These are phyloP conservation scores for Lycaena phlaeas DNA, from an alignment of 2,888 invertebrate species.

Conservation along the genomic window DNA sequence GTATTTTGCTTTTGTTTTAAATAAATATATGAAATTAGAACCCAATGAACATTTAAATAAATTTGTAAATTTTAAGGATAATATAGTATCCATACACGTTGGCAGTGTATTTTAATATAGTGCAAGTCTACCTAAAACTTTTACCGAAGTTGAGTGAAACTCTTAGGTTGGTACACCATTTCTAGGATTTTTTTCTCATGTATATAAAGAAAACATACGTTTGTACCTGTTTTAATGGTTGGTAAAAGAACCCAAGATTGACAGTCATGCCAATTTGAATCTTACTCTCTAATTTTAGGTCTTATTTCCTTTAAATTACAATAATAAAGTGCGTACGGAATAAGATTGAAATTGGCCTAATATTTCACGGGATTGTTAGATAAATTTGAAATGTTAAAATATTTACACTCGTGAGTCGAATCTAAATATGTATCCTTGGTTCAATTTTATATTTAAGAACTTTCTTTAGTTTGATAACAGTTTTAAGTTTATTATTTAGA, in stretches of 20 bases:
- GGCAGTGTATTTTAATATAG: neutral
- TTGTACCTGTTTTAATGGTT: conserved; percentile 57
- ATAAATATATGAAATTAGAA: neutral
- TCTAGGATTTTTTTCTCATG: conserved; percentile 31
- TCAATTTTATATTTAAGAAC: conserved; percentile 2
- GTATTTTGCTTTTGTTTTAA: neutral
- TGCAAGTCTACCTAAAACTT: neutral
- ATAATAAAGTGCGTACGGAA: conserved; percentile 1
- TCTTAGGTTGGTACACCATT: too few species aligned
- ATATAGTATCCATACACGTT: too few species aligned
- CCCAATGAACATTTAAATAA: too few species aligned
- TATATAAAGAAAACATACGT: conserved; percentile 54
- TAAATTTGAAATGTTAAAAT: conserved; percentile 8
- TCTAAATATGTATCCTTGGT: conserved; percentile 3
- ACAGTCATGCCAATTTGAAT: conserved; percentile 9
- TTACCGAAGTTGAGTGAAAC: neutral
- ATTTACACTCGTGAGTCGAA: conserved; percentile 1
- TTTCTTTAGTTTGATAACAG: conserved; percentile 6
- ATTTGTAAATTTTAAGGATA: too few species aligned
- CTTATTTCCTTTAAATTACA: conserved; percentile 7
- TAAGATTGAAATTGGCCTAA: conserved; percentile 10
- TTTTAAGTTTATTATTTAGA: conserved; percentile 22
- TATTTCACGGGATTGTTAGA: conserved; percentile 13
- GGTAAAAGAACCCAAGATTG: conserved; percentile 16
- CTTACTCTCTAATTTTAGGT: conserved; percentile 6